Base-by-base conservation (phyloP, 2,113 vertebrate species). In the Theropithecus gelada region DNA sequence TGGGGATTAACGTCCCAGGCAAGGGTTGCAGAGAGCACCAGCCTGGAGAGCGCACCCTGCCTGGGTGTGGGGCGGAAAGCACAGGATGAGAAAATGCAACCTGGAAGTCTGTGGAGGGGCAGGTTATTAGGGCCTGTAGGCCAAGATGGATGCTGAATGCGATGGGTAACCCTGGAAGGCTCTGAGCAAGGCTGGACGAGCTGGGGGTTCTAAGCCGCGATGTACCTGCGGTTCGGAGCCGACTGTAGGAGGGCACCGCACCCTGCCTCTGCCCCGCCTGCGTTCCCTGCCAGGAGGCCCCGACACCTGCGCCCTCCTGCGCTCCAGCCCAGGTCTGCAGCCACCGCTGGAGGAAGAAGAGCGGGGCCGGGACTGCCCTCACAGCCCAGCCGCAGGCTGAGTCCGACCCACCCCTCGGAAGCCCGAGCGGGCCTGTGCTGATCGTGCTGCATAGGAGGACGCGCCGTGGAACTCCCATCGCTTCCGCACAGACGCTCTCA, bases 151-250 rank as follows among this genome's bases (percentile, higher is more conserved):
- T 17, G 16, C 87, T 50, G 45, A 35, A 9, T 27, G 1, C 4
- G 12, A 8, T 5, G 3, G 32, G 66, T 66, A 81, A 11, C 64
- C 23, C 6, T 11, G 43, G 40, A 81, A 89, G 7, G 25, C 6
- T 43, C 6, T 35, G 16, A 43, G 25, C 10, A 11, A 90, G 81
- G 32, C 27, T 35, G 64, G n/a, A 66, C 52, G 6, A 61, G 9
- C 50, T 18, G 6, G 0, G 8, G 5, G 20, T 11, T 50, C 8
- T 30, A 27, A n/a, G 20, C 22, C 5, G 6, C 0, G 0, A 18
- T 61, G 91, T 43, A 11, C 35, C 52, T 8, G 14, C 16, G 68
- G 22, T 79, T 45, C 9, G 38, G 27, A 35, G 13, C 64, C 30
- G 32, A 12, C 64, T 35, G 64, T 16, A 35, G 64, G 64, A 68